A percentile compares a stretch with the other conserved stretches of the same genome.
Conservation (phyloP, 2,888 invertebrate species). For the Drosophila maculinotata region DNA sequence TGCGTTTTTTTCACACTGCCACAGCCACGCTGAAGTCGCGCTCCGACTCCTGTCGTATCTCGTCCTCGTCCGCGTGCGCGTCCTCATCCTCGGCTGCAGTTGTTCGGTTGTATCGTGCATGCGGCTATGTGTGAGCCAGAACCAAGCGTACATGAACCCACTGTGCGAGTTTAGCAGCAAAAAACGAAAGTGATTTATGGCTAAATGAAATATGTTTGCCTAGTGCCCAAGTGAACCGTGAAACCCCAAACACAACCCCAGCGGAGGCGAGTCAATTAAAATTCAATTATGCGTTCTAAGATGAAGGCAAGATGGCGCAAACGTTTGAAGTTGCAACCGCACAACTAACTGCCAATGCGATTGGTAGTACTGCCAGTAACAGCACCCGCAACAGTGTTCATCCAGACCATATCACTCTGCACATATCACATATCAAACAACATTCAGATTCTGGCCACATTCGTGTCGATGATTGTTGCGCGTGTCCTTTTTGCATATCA, state of each 20-base stretch:
- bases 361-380: background rate
- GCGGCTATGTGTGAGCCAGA: slow-evolving; percentile 41
- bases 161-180: slow-evolving; percentile 66
- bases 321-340: slow-evolving; percentile 69
- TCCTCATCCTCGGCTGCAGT: slow-evolving; percentile 22
- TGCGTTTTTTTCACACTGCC: slow-evolving; percentile 34
- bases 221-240: slow-evolving; percentile 55
- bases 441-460: slow-evolving; percentile 10
- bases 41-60: slow-evolving; percentile 20
- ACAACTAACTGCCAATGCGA: slow-evolving; percentile 28
- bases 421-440: slow-evolving; percentile 42
- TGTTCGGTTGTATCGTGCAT: slow-evolving; percentile 14
- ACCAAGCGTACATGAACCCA: slow-evolving; percentile 67
- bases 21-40: slow-evolving; percentile 48
- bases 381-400: background rate
- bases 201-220: slow-evolving; percentile 65
- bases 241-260: slow-evolving; percentile 2
- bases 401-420: slow-evolving; percentile 56
- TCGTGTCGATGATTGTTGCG: slow-evolving; percentile 55
- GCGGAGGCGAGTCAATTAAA: slow-evolving; percentile 62
- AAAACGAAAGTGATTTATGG: slow-evolving; percentile 74
- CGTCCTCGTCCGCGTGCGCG: slow-evolving; percentile 19
- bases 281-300: slow-evolving; percentile 73
- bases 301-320: slow-evolving; percentile 75
- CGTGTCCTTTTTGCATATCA: slow-evolving; percentile 49